phyloP scores from a whole-genome alignment of 2,113 vertebrate species.

The Tinamus guttatus region DNA sequence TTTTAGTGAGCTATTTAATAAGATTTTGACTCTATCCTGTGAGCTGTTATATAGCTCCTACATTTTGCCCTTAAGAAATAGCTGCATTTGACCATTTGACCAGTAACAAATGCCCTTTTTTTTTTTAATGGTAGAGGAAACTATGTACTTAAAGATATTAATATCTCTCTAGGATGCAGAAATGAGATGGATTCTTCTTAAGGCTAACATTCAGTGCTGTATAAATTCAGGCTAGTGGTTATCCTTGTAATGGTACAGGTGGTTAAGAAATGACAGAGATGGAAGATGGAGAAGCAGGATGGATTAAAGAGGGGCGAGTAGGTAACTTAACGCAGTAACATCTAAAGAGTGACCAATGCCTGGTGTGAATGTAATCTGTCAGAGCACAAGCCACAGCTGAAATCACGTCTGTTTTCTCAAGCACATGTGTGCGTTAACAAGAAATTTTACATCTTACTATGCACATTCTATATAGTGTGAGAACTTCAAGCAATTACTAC shows the following conservation, averaged over 20 bases:
- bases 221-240: neutral
- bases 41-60: neutral
- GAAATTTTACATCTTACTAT: neutral
- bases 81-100: neutral
- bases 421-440: neutral
- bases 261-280: neutral
- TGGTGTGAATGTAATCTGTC: neutral
- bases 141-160: neutral
- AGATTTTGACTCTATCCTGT: neutral
- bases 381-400: neutral
- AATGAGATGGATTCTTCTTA: neutral
- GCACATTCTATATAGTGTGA: accelerated
- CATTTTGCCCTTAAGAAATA: neutral
- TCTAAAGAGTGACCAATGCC: neutral
- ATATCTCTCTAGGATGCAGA: neutral
- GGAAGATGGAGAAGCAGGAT: neutral
- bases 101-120: neutral
- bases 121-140: neutral
- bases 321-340: neutral
- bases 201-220: neutral
- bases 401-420: neutral
- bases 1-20: neutral
- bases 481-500: neutral
- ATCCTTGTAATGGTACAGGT: neutral
- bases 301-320: neutral